A percentile compares a stretch with the other conserved stretches of the same genome.
phyloP scores from a whole-genome alignment of 2,797 vertebrate genomes.

The Dryobates pubescens region DNA sequence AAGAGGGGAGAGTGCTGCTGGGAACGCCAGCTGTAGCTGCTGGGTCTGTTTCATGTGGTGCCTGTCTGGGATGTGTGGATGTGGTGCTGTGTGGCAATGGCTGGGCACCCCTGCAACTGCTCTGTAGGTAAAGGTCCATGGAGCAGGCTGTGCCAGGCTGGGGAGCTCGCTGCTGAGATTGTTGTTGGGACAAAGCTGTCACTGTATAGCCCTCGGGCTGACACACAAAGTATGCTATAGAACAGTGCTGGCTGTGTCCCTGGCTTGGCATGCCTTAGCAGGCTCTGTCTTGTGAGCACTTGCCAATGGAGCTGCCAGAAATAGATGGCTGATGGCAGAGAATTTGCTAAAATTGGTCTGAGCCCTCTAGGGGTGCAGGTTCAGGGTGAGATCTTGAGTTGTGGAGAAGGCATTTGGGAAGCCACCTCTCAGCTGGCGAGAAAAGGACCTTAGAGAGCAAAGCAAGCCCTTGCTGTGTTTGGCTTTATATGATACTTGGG shows the following conservation, averaged over 20 bases:
- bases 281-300: conserved; percentile 61
- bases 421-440: neutral
- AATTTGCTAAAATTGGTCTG: conserved; percentile 37
- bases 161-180: conserved; percentile 48
- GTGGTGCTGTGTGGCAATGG: neutral
- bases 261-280: conserved; percentile 63
- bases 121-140: conserved; percentile 44
- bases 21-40: neutral
- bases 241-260: conserved; percentile 76
- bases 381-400: neutral
- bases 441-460: neutral
- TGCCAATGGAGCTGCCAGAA: conserved; percentile 65
- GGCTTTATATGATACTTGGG: neutral
- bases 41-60: neutral
- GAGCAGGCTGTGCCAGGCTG: conserved; percentile 55
- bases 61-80: neutral
- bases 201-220: conserved; percentile 59
- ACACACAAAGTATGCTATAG: conserved; percentile 29
- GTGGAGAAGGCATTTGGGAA: neutral
- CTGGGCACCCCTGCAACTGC: conserved; percentile 32
- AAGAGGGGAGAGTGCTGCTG: neutral
- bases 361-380: neutral
- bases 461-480: neutral
- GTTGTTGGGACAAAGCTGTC: conserved; percentile 62
- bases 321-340: conserved; percentile 47